A percentile compares a stretch with the other conserved stretches of the same genome.
These are phyloP conservation scores for Climacteris rufus DNA, from an alignment of 2,113 vertebrate species.

Conservation along the genomic window DNA sequence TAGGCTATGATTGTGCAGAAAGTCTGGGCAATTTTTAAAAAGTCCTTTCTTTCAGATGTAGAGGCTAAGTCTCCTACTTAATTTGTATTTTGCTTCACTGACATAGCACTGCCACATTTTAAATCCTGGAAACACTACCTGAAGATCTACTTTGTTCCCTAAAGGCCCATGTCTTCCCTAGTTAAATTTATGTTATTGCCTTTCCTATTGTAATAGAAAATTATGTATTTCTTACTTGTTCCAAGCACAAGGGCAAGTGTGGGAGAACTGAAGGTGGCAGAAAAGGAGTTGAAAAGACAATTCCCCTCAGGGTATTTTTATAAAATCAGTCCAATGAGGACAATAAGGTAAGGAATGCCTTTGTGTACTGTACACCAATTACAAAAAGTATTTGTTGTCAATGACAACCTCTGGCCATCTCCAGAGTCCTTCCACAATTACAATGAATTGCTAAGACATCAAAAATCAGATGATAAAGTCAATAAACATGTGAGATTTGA, in stretches of 20 bases:
- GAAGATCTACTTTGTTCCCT: not conserved
- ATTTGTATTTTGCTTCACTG: not conserved
- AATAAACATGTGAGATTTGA: not conserved
- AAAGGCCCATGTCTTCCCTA: not conserved
- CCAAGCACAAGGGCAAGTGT: not conserved
- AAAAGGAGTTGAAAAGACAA: not conserved
- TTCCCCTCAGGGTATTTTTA: not conserved
- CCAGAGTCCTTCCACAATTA: not conserved
- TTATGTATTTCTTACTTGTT: not conserved
- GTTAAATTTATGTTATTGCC: not conserved
- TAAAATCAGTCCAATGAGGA: not conserved
- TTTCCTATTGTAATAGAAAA: too few species aligned
- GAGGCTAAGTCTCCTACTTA: not conserved
- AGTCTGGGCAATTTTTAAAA: not conserved
- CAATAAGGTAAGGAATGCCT: not conserved
- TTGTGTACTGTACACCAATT: not conserved
- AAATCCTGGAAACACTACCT: not conserved
- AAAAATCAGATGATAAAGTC: not conserved
- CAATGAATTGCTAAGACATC: not conserved
- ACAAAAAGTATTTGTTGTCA: not conserved
- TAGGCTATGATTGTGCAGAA: not conserved
- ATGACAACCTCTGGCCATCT: not conserved
- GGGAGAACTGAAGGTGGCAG: not conserved
- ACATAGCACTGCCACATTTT: not conserved
- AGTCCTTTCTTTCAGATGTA: not conserved